Conservation (phyloP, 2,888 invertebrate genomes). For the Drymonia ruficornis region DNA sequence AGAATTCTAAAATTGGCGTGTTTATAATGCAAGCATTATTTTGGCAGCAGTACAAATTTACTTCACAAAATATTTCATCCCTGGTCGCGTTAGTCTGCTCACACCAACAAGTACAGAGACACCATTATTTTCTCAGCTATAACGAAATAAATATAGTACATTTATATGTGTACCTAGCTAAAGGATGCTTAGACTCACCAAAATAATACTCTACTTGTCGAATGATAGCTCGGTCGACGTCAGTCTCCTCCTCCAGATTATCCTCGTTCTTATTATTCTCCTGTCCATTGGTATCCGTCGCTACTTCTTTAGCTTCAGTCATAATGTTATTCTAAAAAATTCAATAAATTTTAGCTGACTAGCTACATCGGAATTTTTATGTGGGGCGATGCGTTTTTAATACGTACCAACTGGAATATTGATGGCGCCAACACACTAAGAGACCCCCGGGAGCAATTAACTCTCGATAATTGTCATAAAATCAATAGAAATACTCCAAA, state of each 20-base stretch:
- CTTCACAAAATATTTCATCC: background rate
- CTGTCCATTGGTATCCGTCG: constrained; percentile 58
- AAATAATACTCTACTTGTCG: constrained; percentile 88
- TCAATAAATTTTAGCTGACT: background rate
- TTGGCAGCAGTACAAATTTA: background rate
- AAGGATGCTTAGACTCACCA: constrained; percentile 54
- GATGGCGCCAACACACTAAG: constrained; percentile 5
- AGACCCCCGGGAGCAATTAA: constrained; percentile 2
- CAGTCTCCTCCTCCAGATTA: constrained; percentile 49
- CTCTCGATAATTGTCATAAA: constrained; percentile 4
- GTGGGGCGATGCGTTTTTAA: background rate
- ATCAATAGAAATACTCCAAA: constrained; percentile 17
- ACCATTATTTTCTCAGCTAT: background rate
- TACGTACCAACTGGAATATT: constrained; percentile 17
- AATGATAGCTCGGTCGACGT: constrained; percentile 86
- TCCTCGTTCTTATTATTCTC: constrained; percentile 51
- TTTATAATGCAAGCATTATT: background rate
- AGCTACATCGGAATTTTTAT: background rate
- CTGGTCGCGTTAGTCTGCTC: background rate
- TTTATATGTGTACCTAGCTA: background rate
- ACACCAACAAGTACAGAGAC: background rate
- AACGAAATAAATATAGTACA: background rate
- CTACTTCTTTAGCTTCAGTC: constrained; percentile 70
- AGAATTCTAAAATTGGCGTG: background rate
- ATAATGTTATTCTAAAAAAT: constrained; percentile 48